These are phyloP conservation scores for Charadrius vociferus DNA, from an alignment of 2,113 vertebrate species.

Conservation along the genomic window DNA sequence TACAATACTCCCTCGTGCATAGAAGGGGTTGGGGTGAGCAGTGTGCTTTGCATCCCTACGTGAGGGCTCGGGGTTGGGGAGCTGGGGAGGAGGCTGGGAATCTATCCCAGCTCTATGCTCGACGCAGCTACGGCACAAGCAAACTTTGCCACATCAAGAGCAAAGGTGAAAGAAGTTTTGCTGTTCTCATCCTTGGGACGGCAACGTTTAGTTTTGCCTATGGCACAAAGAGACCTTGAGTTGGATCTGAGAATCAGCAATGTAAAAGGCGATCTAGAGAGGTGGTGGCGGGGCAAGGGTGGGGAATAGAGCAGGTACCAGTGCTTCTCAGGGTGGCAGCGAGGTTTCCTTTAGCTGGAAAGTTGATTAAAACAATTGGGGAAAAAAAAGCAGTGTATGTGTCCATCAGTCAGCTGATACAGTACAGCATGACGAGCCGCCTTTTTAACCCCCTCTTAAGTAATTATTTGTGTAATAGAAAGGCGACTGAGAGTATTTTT, in stretches of 20 bases:
- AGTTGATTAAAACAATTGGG: not conserved
- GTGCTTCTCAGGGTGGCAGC: not conserved
- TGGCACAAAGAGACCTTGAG: not conserved
- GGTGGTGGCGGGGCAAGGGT: not conserved
- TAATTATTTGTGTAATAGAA: not conserved
- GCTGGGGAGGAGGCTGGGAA: too few relatives aligned
- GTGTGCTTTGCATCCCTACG: not conserved
- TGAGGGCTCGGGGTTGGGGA: not conserved
- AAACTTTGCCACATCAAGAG: not conserved
- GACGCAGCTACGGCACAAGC: not conserved
- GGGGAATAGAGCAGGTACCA: not conserved
- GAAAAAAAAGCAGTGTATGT: fast-evolving
- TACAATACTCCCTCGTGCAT: fast-evolving
- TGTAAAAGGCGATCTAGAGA: not conserved
- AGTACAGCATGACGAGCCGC: not conserved
- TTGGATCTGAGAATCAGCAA: not conserved
- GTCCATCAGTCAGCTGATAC: not conserved
- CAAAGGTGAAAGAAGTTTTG: not conserved
- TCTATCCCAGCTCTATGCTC: not conserved
- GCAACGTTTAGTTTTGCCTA: not conserved
- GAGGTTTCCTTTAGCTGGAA: not conserved
- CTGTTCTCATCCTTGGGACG: not conserved
- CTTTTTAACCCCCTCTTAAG: not conserved
- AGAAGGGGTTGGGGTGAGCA: not conserved
- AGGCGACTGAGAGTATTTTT: not conserved